Evolutionary conservation across 2,113 vertebrate genomes (phyloP).

Genomic region (Acrocephalus arundinaceus): DNA sequence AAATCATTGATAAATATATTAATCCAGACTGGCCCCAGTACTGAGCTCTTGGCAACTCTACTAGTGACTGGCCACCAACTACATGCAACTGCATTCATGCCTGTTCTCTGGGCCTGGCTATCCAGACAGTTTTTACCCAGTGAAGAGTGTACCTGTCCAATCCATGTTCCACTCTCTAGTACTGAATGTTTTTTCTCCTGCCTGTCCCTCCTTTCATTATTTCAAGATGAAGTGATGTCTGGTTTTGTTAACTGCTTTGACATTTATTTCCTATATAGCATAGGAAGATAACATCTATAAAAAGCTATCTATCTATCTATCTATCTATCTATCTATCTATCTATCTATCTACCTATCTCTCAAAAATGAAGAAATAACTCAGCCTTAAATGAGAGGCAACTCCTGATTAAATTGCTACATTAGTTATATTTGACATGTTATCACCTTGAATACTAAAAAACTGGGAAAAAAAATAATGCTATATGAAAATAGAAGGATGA

Average conservation of each 20-base stretch:
- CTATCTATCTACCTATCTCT: not conserved
- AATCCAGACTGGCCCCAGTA: not conserved
- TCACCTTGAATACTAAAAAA: not conserved
- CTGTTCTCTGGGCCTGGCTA: not conserved
- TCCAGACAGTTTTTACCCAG: not conserved
- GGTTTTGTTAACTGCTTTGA: constrained; percentile 11
- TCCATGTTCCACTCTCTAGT: not conserved
- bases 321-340: not conserved
- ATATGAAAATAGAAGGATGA: not conserved
- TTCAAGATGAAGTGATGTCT: not conserved
- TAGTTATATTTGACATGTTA: constrained; percentile 6
- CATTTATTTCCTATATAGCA: not conserved
- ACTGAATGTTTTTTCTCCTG: not conserved
- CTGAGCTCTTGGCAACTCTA: not conserved
- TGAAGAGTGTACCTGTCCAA: not conserved
- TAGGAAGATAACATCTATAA: not conserved
- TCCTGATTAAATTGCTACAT: constrained; percentile 24
- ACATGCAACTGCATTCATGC: not conserved
- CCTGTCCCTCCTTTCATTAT: not conserved
- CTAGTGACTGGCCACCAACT: not conserved
- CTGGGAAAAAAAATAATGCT: not conserved
- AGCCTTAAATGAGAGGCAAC: not conserved
- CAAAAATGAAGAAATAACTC: not conserved
- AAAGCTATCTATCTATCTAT: not conserved
- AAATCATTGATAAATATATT: not conserved